Evolutionary conservation across 2,888 invertebrate species (phyloP), one percentile per base, ranked within the genome.

Genomic region (Lithophane leautieri): DNA sequence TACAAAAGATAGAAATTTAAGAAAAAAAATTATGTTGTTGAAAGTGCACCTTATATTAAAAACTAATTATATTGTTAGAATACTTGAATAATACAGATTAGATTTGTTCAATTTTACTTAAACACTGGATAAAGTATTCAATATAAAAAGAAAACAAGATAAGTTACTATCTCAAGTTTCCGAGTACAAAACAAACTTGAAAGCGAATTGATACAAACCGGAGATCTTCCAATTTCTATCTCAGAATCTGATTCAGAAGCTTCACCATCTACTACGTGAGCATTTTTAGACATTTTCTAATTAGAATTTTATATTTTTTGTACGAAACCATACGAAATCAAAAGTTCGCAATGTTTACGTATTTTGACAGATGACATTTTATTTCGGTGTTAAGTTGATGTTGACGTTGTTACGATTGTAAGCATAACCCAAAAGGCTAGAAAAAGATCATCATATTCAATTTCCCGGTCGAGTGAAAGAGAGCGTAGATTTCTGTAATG

Each of bases 201-300:
- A 28, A 0, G 7, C 19, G 50, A 50, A 22, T 19, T 16, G 1
- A 25, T 72, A 90, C 93, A 90, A 88, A 95, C 95, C 9, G 93
- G 92, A 25, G 95, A 92, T 91, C 85, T 92, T 0, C 93, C 96
- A 63, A 95, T 79, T 93, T 96, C 96, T 71, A 96, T 88, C 70
- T 96, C 96, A 0, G 96, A 92, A 89, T 96, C 96, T 0, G 96
- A 95, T 85, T 96, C 96, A 0, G 96, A 96, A 1, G 96, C 96
- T 84, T 96, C 96, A 0, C 96, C 96, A 2, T 96, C 96, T 0
- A 96, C 95, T 12, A 96, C 95, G 25, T 95, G 94, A 56, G 91
- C 88, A 42, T 85, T 90, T 89, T 94, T 93, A 14, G 94, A 94
- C 95, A 95, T 94, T 73, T 76, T 89, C 62, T 62, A 65, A 19